phyloP scores from a whole-genome alignment of 2,113 vertebrate species.

The Apteryx mantelli region DNA sequence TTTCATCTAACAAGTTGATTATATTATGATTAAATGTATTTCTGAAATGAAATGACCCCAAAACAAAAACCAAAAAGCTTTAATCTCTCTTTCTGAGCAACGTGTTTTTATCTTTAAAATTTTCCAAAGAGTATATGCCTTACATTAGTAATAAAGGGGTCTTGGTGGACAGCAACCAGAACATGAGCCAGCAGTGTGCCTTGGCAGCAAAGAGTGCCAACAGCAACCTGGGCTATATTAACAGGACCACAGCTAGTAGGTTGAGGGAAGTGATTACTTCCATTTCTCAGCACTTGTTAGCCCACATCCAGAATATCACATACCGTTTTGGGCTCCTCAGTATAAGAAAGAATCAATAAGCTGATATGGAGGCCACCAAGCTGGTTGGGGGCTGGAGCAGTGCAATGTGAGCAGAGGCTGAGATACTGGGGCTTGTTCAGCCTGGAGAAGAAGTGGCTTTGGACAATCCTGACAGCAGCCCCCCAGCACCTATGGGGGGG shows the following conservation, averaged over 20 bases:
- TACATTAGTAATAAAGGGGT: not conserved
- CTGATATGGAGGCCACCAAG: not conserved
- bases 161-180: not conserved
- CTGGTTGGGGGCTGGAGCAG: not conserved
- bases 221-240: not conserved
- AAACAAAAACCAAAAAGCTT: not conserved
- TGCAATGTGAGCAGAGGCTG: not conserved
- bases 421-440: not conserved
- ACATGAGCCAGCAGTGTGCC: not conserved
- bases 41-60: conserved; percentile 51
- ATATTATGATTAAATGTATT: conserved; percentile 42
- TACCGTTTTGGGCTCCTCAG: not conserved
- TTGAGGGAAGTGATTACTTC: not conserved
- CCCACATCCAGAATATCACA: not conserved
- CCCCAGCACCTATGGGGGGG: not conserved
- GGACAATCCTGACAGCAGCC: not conserved
- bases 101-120: conserved; percentile 57
- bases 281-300: not conserved
- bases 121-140: conserved; percentile 27
- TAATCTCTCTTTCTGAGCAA: conserved; percentile 38
- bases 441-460: not conserved
- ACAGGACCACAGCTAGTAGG: not conserved
- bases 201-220: not conserved
- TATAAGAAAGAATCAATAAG: not conserved
- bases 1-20: conserved; percentile 60